Conservation (phyloP, 2,888 invertebrate genomes). For the Drosophila pseudotalamancana region DNA sequence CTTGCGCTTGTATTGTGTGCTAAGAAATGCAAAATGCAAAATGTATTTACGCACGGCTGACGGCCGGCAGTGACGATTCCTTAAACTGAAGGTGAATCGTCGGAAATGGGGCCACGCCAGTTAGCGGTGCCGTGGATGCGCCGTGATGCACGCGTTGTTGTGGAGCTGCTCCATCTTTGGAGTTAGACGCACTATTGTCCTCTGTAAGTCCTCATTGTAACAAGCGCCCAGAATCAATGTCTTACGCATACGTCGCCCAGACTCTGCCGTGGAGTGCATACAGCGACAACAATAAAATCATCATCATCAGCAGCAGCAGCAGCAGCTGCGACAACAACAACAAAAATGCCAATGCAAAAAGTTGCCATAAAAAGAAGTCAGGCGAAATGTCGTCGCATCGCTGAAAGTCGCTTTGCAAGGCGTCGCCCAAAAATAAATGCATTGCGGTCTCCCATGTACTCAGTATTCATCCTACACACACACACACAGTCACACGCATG, state of each 20-base stretch:
- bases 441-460: slow-evolving; percentile 50
- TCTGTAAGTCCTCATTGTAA: slow-evolving; percentile 84
- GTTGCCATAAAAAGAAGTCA: slow-evolving; percentile 71
- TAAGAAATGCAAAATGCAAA: slow-evolving; percentile 11
- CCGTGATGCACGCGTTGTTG: slow-evolving; percentile 32
- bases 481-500: slow-evolving; percentile 14
- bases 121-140: neutral
- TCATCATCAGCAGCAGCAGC: slow-evolving; percentile 12
- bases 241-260: slow-evolving; percentile 74
- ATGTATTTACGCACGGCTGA: slow-evolving; percentile 42
- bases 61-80: slow-evolving; percentile 54
- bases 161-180: slow-evolving; percentile 32
- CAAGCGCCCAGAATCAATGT: slow-evolving; percentile 83
- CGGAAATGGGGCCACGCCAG: neutral
- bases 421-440: slow-evolving; percentile 78
- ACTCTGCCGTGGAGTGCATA: slow-evolving; percentile 59
- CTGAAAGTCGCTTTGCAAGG: slow-evolving; percentile 40
- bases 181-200: slow-evolving; percentile 84
- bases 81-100: slow-evolving; percentile 72
- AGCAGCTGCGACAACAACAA: slow-evolving; percentile 21
- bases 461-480: slow-evolving; percentile 49
- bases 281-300: slow-evolving; percentile 41
- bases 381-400: slow-evolving; percentile 61
- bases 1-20: neutral
- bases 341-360: slow-evolving; percentile 63